Base-by-base conservation (phyloP, 2,888 invertebrate species). In the Trachelus stipa region DNA sequence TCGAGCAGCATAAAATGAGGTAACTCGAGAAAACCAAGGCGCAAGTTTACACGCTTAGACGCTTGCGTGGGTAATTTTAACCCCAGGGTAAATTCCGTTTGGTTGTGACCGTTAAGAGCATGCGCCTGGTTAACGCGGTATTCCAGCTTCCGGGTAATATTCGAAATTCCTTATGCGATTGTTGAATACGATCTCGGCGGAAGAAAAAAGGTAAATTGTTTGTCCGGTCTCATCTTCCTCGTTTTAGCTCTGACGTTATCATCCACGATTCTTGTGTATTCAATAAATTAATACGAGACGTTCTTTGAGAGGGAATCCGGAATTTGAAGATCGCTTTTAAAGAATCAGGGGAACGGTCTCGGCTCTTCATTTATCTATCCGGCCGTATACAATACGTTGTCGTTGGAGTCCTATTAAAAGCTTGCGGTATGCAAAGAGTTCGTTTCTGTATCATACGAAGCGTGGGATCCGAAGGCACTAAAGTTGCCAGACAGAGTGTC, bases 21-120 rank as follows among this genome's bases (percentile, higher is more conserved):
- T 9, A 56, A 56, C 9, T 56, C 56, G 35, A 68, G 68, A 73
- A 68, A 78, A 75, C 56, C 37, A 77, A 78, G 76, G 74, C 34
- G 78, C 75, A 78, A 81, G 77, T 81, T 83, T 83, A 85, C 83
- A 82, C 83, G 79, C 40, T 40, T 23, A 40, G 6, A 40, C 23
- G 56, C 6, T 23, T 9, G 74, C 76, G 74, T 80, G 76, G 76
- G 74, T 77, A 80, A 83, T 84, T 82, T 76, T 82, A 73, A 75
- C 73, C 76, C 56, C 69, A 56, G 77, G 79, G 76, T 78, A 79
- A 81, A 79, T 77, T 80, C 56, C 78, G 68, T 56, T 73, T 35
- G 77, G 69, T 71, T 30, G 34, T 73, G 79, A 69, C 73, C 73
- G 73, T 75, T 69, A 75, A 74, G 71, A 73, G 71, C 68, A 12